These are phyloP conservation scores for Papilio demoleus DNA, from an alignment of 2,888 invertebrate genomes.

Conservation along the genomic window DNA sequence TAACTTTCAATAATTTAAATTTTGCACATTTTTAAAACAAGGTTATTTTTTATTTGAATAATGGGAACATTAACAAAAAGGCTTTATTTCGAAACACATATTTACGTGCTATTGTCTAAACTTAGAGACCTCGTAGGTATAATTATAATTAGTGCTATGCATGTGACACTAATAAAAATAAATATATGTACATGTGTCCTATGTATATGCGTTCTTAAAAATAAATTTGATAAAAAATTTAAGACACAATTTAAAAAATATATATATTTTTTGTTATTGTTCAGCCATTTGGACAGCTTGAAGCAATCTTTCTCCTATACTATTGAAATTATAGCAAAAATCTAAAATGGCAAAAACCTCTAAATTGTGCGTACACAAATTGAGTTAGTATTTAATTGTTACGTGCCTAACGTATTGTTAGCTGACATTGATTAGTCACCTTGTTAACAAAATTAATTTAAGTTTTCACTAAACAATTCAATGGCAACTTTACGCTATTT, in stretches of 20 bases:
- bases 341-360: not conserved
- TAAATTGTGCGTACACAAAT: not conserved
- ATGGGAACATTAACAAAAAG: not conserved
- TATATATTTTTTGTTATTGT: too few species aligned
- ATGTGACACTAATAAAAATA: not conserved
- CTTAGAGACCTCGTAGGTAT: not conserved
- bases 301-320: too few species aligned
- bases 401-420: not conserved
- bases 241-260: too few species aligned
- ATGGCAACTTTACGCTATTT: not conserved
- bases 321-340: not conserved
- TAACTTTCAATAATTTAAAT: not conserved
- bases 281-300: too few species aligned
- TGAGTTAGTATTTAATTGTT: slow-evolving; percentile 14
- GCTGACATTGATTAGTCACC: slow-evolving; percentile 10
- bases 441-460: slow-evolving; percentile 29
- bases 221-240: too few species aligned
- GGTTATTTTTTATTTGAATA: not conserved
- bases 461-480: slow-evolving; percentile 27
- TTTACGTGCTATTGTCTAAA: not conserved
- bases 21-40: not conserved
- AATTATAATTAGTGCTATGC: slow-evolving; percentile 3
- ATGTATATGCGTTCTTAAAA: too few species aligned
- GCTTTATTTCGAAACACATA: not conserved
- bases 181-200: not conserved